These are phyloP conservation scores for Lanius ludovicianus DNA, from an alignment of 2,113 vertebrate genomes.

Conservation along the genomic window DNA sequence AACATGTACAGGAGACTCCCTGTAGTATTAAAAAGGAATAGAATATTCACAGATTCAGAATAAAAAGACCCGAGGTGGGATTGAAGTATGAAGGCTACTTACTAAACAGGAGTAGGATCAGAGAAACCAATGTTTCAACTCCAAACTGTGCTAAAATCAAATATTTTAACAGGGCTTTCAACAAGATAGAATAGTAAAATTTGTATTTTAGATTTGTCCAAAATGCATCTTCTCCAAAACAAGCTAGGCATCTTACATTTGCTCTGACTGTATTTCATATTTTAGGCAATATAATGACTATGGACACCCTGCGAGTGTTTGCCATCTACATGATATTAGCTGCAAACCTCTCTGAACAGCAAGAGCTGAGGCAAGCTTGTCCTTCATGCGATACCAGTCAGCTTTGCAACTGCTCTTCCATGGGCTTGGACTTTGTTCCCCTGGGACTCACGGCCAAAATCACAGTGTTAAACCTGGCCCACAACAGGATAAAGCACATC, in stretches of 20 bases:
- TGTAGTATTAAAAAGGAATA: neutral
- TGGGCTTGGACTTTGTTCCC: constrained; percentile 63
- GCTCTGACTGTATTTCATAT: neutral
- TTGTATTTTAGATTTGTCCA: neutral
- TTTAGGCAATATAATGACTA: constrained; percentile 55
- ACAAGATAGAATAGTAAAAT: neutral
- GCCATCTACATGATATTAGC: neutral
- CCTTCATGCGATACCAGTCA: constrained; percentile 36
- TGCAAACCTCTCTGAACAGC: neutral
- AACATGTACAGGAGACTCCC: neutral
- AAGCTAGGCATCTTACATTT: neutral
- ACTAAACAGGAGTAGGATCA: neutral
- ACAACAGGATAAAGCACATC: constrained; percentile 73
- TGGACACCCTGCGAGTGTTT: neutral
- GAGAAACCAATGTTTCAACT: neutral
- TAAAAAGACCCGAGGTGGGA: neutral
- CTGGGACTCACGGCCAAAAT: constrained; percentile 8
- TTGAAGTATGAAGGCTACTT: neutral
- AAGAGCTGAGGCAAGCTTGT: neutral
- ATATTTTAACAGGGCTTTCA: neutral
- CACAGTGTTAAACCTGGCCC: constrained; percentile 71
- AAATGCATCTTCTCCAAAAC: neutral
- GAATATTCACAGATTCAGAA: neutral
- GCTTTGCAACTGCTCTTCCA: constrained; percentile 69
- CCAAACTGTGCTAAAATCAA: neutral